These are phyloP conservation scores for Ypsolopha sequella DNA, from an alignment of 2,888 invertebrate genomes.

Conservation along the genomic window DNA sequence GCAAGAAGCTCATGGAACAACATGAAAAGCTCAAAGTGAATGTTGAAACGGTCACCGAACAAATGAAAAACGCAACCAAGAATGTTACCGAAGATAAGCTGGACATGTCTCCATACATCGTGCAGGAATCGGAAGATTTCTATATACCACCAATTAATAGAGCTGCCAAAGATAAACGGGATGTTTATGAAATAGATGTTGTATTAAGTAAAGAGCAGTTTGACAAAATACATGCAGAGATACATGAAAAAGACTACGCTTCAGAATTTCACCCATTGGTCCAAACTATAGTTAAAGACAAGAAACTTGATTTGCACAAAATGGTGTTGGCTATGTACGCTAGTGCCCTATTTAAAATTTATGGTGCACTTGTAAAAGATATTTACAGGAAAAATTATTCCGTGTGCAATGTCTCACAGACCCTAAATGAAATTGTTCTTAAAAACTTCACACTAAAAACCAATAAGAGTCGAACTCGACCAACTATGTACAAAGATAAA, in stretches of 20 bases:
- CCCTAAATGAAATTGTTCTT: slow-evolving; percentile 38
- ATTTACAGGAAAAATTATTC: slow-evolving; percentile 32
- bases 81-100: slow-evolving; percentile 34
- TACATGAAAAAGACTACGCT: slow-evolving; percentile 28
- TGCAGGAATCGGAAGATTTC: slow-evolving; percentile 40
- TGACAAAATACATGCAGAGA: slow-evolving; percentile 36
- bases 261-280: slow-evolving; percentile 26
- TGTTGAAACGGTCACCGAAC: slow-evolving; percentile 66
- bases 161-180: slow-evolving; percentile 43
- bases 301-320: slow-evolving; percentile 20
- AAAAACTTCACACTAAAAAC: slow-evolving; percentile 32
- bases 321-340: slow-evolving; percentile 40
- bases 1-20: slow-evolving; percentile 72
- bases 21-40: slow-evolving; percentile 70
- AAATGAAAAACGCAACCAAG: slow-evolving; percentile 66
- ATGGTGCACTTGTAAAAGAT: slow-evolving; percentile 22
- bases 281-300: slow-evolving; percentile 19
- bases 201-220: slow-evolving; percentile 50
- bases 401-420: slow-evolving; percentile 30
- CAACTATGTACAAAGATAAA: slow-evolving; percentile 44
- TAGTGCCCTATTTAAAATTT: slow-evolving; percentile 29
- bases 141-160: slow-evolving; percentile 66
- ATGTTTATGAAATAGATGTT: slow-evolving; percentile 55
- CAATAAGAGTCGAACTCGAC: slow-evolving; percentile 21
- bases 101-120: slow-evolving; percentile 39